Evolutionary conservation across 64 coral and sea anemone genomes (phyloP).

Genomic region (Anthopleura sola): DNA sequence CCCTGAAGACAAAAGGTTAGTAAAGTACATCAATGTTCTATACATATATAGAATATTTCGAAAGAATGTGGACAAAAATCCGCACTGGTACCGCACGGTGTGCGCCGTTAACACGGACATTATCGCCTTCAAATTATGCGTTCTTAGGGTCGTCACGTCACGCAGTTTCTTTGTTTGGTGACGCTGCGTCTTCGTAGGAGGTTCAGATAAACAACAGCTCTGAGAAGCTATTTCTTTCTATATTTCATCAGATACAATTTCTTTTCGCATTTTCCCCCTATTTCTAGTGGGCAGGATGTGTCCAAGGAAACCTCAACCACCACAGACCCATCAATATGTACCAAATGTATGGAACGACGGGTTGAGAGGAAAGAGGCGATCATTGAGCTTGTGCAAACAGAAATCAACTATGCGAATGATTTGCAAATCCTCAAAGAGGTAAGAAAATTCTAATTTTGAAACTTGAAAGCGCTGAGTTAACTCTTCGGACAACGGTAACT

Average conservation of each 20-base stretch:
- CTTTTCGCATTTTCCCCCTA: neutral
- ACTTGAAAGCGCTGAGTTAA: neutral
- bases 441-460: neutral
- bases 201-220: too few species aligned
- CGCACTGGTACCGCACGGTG: too few species aligned
- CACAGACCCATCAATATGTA: constrained; percentile 35
- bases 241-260: too few species aligned
- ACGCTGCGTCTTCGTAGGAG: too few species aligned
- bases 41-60: too few species aligned
- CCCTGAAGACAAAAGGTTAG: constrained; percentile 38
- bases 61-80: too few species aligned
- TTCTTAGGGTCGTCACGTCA: too few species aligned
- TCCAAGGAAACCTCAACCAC: neutral
- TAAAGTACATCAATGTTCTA: neutral
- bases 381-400: constrained; percentile 92
- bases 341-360: constrained; percentile 67
- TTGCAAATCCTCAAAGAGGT: constrained; percentile 93
- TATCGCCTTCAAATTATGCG: too few species aligned
- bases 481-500: too few species aligned
- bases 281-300: neutral
- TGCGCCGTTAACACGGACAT: too few species aligned
- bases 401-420: constrained; percentile 94
- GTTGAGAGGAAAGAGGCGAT: constrained; percentile 95
- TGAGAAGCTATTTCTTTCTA: too few species aligned
- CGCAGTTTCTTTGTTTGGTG: too few species aligned